Conservation (phyloP, 1,140 invertebrate species). For the Lasioglossum albipes region DNA sequence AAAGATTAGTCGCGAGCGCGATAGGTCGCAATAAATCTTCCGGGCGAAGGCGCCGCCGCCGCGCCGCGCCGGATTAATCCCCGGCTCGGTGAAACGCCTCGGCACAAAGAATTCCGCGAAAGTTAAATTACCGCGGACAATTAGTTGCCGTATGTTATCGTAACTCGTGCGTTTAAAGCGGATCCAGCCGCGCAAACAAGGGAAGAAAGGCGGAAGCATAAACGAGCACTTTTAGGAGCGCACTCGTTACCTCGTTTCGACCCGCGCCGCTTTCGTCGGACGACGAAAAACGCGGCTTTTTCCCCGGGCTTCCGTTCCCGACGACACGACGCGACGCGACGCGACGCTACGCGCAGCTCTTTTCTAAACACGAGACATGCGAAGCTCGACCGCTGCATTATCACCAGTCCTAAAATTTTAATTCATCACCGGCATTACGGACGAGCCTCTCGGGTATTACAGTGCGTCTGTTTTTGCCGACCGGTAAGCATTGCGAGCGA, state of each 20-base stretch:
- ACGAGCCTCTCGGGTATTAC: slow-evolving; percentile 2
- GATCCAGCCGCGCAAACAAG: background rate
- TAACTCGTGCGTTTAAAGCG: background rate
- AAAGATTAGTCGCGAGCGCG: too few species aligned
- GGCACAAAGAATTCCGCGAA: background rate
- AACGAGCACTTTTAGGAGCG: background rate
- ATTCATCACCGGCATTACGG: slow-evolving; percentile 3
- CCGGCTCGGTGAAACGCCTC: background rate
- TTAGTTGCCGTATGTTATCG: background rate
- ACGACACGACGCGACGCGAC: too few species aligned
- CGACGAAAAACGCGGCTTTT: background rate
- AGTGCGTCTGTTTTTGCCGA: background rate
- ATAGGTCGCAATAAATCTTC: too few species aligned
- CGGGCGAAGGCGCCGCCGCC: too few species aligned
- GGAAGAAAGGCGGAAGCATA: background rate
- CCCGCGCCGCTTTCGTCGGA: background rate
- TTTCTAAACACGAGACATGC: background rate
- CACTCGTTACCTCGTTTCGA: background rate
- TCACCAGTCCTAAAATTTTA: slow-evolving; percentile 29
- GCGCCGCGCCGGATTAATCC: too few species aligned
- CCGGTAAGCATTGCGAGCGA: background rate
- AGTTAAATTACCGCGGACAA: slow-evolving; percentile 1
- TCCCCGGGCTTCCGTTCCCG: background rate
- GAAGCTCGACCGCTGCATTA: background rate
- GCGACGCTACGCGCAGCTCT: background rate